Evolutionary conservation across 2,113 vertebrate species (phyloP), one percentile per base, ranked within the genome.

Genomic region (Dolichallabes microphthalmus): DNA sequence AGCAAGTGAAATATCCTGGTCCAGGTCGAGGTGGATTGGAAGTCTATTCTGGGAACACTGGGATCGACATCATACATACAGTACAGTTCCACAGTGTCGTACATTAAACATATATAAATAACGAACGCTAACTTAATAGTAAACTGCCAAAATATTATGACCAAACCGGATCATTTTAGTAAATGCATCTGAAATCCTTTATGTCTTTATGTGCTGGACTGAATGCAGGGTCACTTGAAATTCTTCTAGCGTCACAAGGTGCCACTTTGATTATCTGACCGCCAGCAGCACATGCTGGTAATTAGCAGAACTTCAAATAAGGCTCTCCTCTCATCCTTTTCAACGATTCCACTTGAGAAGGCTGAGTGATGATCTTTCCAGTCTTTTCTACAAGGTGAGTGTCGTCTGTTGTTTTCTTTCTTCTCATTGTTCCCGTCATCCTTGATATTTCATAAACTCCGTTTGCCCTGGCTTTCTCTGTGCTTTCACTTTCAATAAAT

Each of bases 401-500:
- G 22, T 74, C 71, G 6, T 74, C 50, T 76, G 39, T 32, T 12
- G 32, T 50, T 57, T 35, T 9, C 45, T 69, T 73, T 57, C 57
- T 81, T 80, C 82, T 57, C 35, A 45, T 25, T 12, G 0, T 22
- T 27, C 61, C 35, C 55, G 4, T 60, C 75, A 76, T 66, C 27
- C 13, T 53, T 66, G 64, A 45, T 69, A 61, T 64, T 80, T 87
- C 63, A 81, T 85, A 82, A 88, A 77, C 68, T 82, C 61, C 5
- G 39, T 52, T 58, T 55, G 75, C 45, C 71, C 80, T 74, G 32
- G 80, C 35, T 73, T 66, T 76, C 75, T 81, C 76, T 79, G 87
- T 82, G 83, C 86, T 57, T 91, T 86, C 79, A 61, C 90, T 88
- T 87, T 90, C 90, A 87, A 92, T 92, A 89, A 93, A 94, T 94